Base-by-base conservation (phyloP, 2,113 vertebrate genomes). In the Phoxinus phoxinus region DNA sequence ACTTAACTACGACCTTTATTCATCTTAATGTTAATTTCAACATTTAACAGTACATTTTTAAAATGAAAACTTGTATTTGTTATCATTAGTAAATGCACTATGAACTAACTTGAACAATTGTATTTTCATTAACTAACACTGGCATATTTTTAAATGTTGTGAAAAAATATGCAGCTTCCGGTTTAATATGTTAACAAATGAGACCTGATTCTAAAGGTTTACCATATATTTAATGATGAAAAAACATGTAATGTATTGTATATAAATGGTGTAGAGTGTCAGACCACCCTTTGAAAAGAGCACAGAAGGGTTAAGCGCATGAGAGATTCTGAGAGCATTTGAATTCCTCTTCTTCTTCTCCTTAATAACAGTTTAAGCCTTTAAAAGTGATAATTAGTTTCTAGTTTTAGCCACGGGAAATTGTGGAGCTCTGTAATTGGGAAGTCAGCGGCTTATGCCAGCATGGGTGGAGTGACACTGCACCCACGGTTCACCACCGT, bases 281-380 rank as follows among this genome's bases (percentile, higher is more conserved):
- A 74, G 61, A 67, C 32, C 71, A 67, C 74, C 27, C 32, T 63
- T 77, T 65, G 84, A 27, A 71, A n/a, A 23, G 11, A 58, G 67
- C 35, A 72, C 48, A 44, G 35, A 27, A 86, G 91, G 89, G 90
- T 94, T 93, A 90, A 93, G 75, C 44, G 44, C 56, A 78, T 23
- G 12, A 61, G n/a, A 65, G 74, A 76, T 76, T 65, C 32, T 6
- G 77, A 82, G 48, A 84, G 25, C 6, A 48, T 61, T 82, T 65
- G 30, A 75, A 75, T 86, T 89, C 35, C 61, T 86, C 85, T 90
- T 44, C 73, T 73, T 51, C 89, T 82, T 79, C 87, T 85, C 92
- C 90, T 91, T 94, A 95, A 95, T 95, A 93, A 95, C 94, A 94
- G 94, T 93, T 93, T 93, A 90, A 92, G 92, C 89, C 91, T 92